A percentile compares a stretch with the other conserved stretches of the same genome.
Conservation (phyloP, 2,888 invertebrate species). For the Brassicogethes aeneus region DNA sequence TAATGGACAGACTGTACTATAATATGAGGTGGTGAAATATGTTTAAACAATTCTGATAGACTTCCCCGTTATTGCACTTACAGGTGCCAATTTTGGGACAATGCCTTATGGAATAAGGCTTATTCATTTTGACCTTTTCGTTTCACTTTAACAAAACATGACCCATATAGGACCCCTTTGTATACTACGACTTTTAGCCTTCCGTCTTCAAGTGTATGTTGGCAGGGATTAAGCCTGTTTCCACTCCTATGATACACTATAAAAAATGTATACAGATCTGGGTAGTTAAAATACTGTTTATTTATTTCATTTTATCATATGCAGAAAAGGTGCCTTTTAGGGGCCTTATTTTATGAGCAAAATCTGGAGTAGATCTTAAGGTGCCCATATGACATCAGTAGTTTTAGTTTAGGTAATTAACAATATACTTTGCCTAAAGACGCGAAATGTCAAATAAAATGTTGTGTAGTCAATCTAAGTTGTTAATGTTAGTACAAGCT, state of each 20-base stretch:
- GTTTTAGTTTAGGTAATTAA: too few relatives aligned
- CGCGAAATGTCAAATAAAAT: too few relatives aligned
- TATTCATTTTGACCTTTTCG: slow-evolving; percentile 51
- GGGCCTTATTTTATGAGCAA: background rate
- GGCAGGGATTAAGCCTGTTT: slow-evolving; percentile 70
- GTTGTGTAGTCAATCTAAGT: too few relatives aligned
- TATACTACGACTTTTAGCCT: slow-evolving; percentile 65
- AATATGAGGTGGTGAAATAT: slow-evolving; percentile 43
- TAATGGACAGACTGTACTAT: slow-evolving; percentile 42
- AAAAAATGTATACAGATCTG: too few relatives aligned
- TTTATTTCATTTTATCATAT: background rate
- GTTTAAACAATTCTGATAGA: slow-evolving; percentile 59
- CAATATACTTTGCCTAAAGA: too few relatives aligned
- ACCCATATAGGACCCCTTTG: slow-evolving; percentile 68
- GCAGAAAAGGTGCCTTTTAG: too few relatives aligned
- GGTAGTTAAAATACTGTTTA: too few relatives aligned
- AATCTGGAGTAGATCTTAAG: too few relatives aligned
- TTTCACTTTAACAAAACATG: slow-evolving; percentile 55
- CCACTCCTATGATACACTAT: slow-evolving; percentile 53
- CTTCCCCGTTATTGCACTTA: slow-evolving; percentile 73
- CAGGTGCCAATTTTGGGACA: slow-evolving; percentile 62
- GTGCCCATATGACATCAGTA: too few relatives aligned
- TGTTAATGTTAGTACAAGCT: too few relatives aligned
- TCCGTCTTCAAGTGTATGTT: slow-evolving; percentile 70
- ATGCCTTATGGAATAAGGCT: slow-evolving; percentile 52